Evolutionary conservation across 2,888 invertebrate genomes (phyloP).

Genomic region (Leptopilina syphax): DNA sequence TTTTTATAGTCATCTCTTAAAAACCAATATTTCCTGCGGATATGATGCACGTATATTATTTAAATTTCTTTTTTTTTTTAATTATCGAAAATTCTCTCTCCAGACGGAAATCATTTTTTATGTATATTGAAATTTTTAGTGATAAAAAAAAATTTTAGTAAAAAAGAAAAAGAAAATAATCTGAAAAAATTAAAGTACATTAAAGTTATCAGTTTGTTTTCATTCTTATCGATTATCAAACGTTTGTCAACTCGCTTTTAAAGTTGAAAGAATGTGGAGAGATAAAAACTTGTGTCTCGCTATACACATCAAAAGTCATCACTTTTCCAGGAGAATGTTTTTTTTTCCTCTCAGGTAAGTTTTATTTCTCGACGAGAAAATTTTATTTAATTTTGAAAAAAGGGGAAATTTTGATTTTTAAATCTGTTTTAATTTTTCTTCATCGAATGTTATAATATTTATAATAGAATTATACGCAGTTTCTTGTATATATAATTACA

Average conservation of each 20-base stretch:
- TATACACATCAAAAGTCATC: neutral
- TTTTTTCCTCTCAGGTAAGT: too few species aligned
- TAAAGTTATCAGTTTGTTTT: slow-evolving; percentile 27
- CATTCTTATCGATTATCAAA: slow-evolving; percentile 17
- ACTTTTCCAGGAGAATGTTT: too few species aligned
- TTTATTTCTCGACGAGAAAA: too few species aligned
- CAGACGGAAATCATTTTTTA: neutral
- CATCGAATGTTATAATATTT: too few species aligned
- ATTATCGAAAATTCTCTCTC: neutral
- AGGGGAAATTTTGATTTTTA: too few species aligned
- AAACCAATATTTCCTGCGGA: neutral
- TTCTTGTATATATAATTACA: too few species aligned
- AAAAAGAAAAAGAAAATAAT: neutral
- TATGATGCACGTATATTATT: neutral
- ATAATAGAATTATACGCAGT: too few species aligned
- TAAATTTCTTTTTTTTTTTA: neutral
- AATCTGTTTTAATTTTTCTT: too few species aligned
- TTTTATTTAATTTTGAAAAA: too few species aligned
- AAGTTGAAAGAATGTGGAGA: neutral
- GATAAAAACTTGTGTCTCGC: slow-evolving; percentile 1
- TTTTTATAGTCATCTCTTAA: neutral
- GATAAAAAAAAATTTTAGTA: neutral
- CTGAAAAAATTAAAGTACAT: neutral
- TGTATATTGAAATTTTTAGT: too few species aligned
- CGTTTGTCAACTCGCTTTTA: neutral